phyloP scores from a whole-genome alignment of 2,888 invertebrate genomes.

The Phalera bucephala region DNA sequence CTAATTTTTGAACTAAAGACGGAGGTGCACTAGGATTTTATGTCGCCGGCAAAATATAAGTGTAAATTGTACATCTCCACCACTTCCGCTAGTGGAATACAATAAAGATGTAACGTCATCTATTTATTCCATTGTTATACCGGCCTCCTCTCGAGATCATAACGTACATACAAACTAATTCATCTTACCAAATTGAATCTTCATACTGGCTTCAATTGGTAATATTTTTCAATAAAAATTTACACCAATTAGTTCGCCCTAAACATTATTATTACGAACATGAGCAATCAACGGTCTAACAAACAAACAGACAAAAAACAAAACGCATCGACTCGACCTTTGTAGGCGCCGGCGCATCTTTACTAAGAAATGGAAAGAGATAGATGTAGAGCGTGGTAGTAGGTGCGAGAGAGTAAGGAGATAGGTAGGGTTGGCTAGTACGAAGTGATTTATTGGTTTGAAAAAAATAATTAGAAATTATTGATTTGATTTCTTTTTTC shows the following conservation, averaged over 20 bases:
- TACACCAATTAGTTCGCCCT: constrained; percentile 75
- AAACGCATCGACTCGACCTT: constrained; percentile 77
- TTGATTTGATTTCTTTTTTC: background rate
- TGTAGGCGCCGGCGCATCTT: constrained; percentile 62
- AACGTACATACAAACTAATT: too few relatives aligned
- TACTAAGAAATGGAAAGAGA: constrained; percentile 38
- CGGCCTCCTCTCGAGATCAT: too few relatives aligned
- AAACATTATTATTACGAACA: constrained; percentile 76
- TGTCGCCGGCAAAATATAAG: too few relatives aligned
- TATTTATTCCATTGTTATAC: too few relatives aligned
- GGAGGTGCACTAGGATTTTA: too few relatives aligned
- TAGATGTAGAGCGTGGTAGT: constrained; percentile 13
- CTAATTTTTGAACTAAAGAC: too few relatives aligned
- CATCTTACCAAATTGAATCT: constrained; percentile 1
- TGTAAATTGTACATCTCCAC: too few relatives aligned
- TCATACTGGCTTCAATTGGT: constrained; percentile 12
- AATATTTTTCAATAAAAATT: constrained; percentile 74
- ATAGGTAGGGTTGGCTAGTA: constrained; percentile 22
- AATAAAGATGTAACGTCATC: too few relatives aligned
- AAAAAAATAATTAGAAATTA: constrained; percentile 1
- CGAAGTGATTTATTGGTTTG: constrained; percentile 7
- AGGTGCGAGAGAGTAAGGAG: constrained; percentile 28
- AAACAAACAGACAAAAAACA: constrained; percentile 63
- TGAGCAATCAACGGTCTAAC: constrained; percentile 66
- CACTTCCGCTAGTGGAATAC: too few relatives aligned